A percentile compares a stretch with the other conserved stretches of the same genome.
Evolutionary conservation across 2,888 invertebrate genomes (phyloP).

Genomic region (Anoplius nigerrimus): DNA sequence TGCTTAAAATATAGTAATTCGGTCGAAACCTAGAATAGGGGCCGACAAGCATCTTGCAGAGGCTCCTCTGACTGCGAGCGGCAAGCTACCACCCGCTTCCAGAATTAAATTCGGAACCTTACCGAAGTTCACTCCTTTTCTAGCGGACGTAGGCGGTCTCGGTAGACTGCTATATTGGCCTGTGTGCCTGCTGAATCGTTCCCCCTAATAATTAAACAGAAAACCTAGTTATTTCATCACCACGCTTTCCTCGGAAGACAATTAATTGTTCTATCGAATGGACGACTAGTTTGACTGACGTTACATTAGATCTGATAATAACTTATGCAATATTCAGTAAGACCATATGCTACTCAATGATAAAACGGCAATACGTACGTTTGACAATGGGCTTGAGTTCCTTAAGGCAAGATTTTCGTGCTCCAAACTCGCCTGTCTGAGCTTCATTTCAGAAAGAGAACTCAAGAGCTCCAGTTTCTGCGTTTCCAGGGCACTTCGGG

Average conservation of each 20-base stretch:
- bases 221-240: not conserved
- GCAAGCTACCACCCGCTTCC: constrained; percentile 65
- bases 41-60: constrained; percentile 89
- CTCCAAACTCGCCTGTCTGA: constrained; percentile 90
- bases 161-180: constrained; percentile 88
- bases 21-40: constrained; percentile 88
- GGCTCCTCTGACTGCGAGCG: constrained; percentile 76
- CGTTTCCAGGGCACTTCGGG: constrained; percentile 92
- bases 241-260: no score
- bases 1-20: constrained; percentile 41
- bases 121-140: constrained; percentile 87
- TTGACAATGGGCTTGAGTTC: constrained; percentile 66
- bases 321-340: no score
- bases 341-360: no score
- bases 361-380: constrained; percentile 58
- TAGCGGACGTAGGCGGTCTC: constrained; percentile 77
- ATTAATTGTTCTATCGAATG: no score
- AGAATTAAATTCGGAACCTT: constrained; percentile 73
- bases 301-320: no score
- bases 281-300: no score
- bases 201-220: constrained; percentile 58
- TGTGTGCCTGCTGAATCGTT: constrained; percentile 71
- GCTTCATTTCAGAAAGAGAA: constrained; percentile 93
- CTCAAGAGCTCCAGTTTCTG: constrained; percentile 96
- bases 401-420: constrained; percentile 90